phyloP scores from a whole-genome alignment of 2,113 vertebrate genomes.

The Xiphorhynchus elegans region DNA sequence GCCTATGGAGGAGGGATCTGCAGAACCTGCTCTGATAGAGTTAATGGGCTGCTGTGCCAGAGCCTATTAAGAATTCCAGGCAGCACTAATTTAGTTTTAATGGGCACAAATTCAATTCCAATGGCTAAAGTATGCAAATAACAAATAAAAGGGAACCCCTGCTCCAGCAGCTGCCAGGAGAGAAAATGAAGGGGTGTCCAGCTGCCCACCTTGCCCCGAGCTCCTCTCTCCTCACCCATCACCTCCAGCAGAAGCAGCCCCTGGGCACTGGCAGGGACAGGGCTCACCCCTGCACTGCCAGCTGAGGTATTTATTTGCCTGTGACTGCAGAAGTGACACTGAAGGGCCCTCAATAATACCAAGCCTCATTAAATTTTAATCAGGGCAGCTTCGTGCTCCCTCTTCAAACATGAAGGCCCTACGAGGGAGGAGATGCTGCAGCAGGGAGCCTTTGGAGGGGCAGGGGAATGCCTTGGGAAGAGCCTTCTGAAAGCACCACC shows the following conservation, averaged over 20 bases:
- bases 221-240: neutral
- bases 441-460: rapidly evolving
- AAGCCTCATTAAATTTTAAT: constrained; percentile 57
- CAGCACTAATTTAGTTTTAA: constrained; percentile 58
- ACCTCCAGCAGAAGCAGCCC: neutral
- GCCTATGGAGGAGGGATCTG: neutral
- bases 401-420: neutral
- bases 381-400: neutral
- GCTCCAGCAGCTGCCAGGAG: constrained; percentile 21
- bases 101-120: constrained; percentile 60
- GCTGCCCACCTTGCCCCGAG: neutral
- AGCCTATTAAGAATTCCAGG: constrained; percentile 52
- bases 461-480: neutral
- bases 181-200: neutral
- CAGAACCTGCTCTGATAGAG: neutral
- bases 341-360: constrained; percentile 28
- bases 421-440: neutral
- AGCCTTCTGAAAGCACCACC: neutral
- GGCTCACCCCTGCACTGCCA: neutral
- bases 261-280: neutral
- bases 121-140: constrained; percentile 61
- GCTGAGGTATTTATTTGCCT: constrained; percentile 9
- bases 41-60: constrained; percentile 41
- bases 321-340: constrained; percentile 7
- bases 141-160: constrained; percentile 59